phyloP scores from a whole-genome alignment of 2,113 vertebrate species.

The Brachyhypopomus gauderio region DNA sequence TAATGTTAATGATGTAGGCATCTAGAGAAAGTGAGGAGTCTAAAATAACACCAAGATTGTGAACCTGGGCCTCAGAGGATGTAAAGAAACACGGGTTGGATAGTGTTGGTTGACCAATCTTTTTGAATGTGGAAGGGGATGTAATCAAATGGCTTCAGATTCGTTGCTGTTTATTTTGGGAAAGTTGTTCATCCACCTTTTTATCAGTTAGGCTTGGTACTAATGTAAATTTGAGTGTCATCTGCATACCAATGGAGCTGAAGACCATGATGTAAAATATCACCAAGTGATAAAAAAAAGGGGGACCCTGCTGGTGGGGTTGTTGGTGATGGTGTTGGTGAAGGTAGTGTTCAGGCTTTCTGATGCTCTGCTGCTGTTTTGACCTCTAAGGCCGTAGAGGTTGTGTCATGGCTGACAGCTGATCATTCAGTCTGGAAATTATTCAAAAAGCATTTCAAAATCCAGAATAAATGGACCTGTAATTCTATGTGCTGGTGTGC shows the following conservation, averaged over 20 bases:
- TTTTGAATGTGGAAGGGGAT: background rate
- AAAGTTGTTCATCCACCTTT: background rate
- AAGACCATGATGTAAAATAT: background rate
- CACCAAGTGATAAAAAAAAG: too few species aligned
- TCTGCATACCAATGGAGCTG: background rate
- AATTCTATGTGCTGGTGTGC: too few species aligned
- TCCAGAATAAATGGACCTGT: too few species aligned
- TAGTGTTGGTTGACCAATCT: background rate
- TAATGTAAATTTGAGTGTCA: background rate
- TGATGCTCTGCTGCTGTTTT: too few species aligned
- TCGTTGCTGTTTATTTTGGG: background rate
- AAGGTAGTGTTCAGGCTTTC: too few species aligned
- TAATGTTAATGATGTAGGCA: background rate
- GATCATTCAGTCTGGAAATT: too few species aligned
- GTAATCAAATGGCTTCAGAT: background rate
- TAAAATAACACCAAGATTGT: background rate
- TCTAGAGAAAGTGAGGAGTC: background rate
- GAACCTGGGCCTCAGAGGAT: background rate
- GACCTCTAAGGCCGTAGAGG: too few species aligned
- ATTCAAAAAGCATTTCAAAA: too few species aligned
- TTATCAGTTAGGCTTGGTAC: background rate
- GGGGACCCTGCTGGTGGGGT: too few species aligned
- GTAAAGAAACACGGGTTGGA: background rate
- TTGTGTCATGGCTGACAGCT: too few species aligned
- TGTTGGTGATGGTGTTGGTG: too few species aligned